Evolutionary conservation across 2,113 vertebrate species (phyloP).

Genomic region (Petromus typicus): DNA sequence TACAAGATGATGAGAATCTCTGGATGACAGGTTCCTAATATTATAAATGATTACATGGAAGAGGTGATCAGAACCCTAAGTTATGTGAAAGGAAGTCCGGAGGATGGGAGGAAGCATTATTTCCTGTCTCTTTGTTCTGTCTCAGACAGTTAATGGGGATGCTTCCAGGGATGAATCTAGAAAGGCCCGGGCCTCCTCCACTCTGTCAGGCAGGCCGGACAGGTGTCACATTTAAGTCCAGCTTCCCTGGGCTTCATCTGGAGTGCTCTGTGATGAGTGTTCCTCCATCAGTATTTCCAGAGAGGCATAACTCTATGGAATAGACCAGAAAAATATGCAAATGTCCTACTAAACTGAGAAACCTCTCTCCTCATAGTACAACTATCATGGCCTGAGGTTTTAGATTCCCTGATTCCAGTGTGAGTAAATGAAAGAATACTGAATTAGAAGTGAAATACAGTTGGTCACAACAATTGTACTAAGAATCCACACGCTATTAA

Average conservation of each 20-base stretch:
- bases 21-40: neutral
- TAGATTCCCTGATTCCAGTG: slow-evolving; percentile 37
- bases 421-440: neutral
- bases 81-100: neutral
- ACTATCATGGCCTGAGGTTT: slow-evolving; percentile 21
- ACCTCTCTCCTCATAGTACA: neutral
- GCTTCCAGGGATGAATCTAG: neutral
- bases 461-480: neutral
- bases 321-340: neutral
- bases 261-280: neutral
- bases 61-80: neutral
- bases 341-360: neutral
- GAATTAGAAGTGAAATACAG: slow-evolving; percentile 20
- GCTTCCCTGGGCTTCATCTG: neutral
- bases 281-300: neutral
- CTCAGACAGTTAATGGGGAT: neutral
- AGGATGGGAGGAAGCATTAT: neutral
- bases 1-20: neutral
- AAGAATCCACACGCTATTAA: slow-evolving; percentile 13
- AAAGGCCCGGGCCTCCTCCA: neutral
- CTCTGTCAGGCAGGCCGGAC: neutral
- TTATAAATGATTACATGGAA: neutral
- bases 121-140: neutral
- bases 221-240: neutral
- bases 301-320: neutral